Percentiles rank a stretch among this genome's conserved stretches.
These are phyloP conservation scores for Rafetus swinhoei DNA, from an alignment of 2,113 vertebrate genomes.

Conservation along the genomic window DNA sequence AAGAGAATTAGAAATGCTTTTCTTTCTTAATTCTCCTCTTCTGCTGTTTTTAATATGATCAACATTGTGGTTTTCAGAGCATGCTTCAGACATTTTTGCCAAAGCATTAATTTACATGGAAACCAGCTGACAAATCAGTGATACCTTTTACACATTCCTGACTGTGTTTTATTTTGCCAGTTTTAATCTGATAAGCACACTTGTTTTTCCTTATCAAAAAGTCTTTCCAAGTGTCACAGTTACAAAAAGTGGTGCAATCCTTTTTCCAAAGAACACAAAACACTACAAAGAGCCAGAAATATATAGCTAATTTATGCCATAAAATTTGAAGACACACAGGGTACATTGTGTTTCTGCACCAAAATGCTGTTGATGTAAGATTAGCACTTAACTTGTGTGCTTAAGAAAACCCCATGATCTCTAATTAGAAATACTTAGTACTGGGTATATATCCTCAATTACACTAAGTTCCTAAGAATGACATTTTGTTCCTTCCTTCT, in stretches of 20 bases:
- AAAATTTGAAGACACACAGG: constrained; percentile 38
- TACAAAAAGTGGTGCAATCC: constrained; percentile 44
- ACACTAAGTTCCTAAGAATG: constrained; percentile 17
- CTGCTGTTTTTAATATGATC: constrained; percentile 85
- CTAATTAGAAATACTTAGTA: constrained; percentile 34
- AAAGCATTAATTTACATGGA: constrained; percentile 79
- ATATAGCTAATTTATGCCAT: constrained; percentile 5
- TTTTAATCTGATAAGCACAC: constrained; percentile 56
- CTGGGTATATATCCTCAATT: constrained; percentile 17
- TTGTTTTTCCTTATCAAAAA: constrained; percentile 41
- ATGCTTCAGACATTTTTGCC: constrained; percentile 76
- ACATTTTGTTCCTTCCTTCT: constrained; percentile 41
- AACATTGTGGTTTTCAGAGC: constrained; percentile 80
- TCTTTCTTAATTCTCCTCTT: constrained; percentile 83
- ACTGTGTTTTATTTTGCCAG: constrained; percentile 23
- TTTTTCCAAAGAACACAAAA: constrained; percentile 29
- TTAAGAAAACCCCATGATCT: constrained; percentile 23
- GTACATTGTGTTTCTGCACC: constrained; percentile 29
- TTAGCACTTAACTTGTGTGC: constrained; percentile 5
- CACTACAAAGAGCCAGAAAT: constrained; percentile 27
- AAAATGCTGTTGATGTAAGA: constrained; percentile 2
- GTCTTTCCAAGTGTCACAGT: constrained; percentile 45
- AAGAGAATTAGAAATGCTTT: constrained; percentile 86
- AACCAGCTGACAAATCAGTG: constrained; percentile 73
- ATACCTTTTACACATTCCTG: constrained; percentile 35